Evolutionary conservation across 2,113 vertebrate genomes (phyloP), one percentile per base, ranked within the genome.

Genomic region (Lepus americanus): DNA sequence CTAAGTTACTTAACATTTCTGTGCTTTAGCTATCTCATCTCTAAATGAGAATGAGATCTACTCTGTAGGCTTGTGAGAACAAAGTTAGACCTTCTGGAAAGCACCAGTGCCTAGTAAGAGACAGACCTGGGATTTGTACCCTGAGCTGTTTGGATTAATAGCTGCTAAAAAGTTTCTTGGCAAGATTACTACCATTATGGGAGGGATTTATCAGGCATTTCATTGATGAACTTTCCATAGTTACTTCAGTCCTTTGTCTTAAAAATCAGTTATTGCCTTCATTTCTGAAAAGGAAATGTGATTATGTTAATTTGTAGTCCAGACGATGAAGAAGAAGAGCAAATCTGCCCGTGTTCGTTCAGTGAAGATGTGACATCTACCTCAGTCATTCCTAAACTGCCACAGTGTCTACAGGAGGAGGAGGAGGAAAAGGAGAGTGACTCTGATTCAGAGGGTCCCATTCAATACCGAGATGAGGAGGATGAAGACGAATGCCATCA

Each of bases 371-470:
- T 78, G 5, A 96, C 98, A 0, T 98, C 98, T 39, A 97, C 99
- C 96, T 99, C 98, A 27, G 95, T 98, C 69, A 98, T 99, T 96
- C 99, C 99, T 1, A 98, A 98, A 63, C 92, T 98, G 70, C 99
- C 98, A 27, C 98, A 98, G 88, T 98, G 98, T 89, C 98, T 99
- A 78, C 99, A 98, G 0, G 99, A 99, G 39, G 99, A 99, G 49
- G 98, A 98, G n/a, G 98, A 98, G 0, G 98, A 98, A 81, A 98
- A 98, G 11, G 98, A 98, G 55, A 99, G 99, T 0, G 99, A 99
- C 96, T 99, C 99, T 3, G 99, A 99, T 97, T 99, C 99, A 0
- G 99, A 99, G 27, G 99, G 99, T 12, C 99, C 99, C 3, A 98
- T 99, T 95, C 98, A 98, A 14, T 99, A 99, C 96, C 99, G 99